Conservation (phyloP, 2,888 invertebrate species). For the Dendrolimus pini region DNA sequence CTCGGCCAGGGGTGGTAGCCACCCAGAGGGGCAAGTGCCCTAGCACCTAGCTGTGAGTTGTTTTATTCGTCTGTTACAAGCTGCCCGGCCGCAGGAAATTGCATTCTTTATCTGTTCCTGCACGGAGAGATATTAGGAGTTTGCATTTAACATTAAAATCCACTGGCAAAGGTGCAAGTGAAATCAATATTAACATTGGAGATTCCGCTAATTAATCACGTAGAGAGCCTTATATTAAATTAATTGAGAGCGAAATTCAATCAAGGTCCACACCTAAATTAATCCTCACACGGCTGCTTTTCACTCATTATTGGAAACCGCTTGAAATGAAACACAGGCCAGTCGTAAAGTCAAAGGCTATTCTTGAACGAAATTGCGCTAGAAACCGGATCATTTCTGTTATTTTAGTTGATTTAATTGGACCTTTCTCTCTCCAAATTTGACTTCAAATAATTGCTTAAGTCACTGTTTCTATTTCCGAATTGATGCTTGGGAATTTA, state of each 20-base stretch:
- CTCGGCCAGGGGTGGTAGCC: too few relatives aligned
- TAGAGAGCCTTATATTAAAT: slow-evolving; percentile 30
- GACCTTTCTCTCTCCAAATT: neutral
- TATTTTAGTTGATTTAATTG: neutral
- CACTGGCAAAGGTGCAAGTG: too few relatives aligned
- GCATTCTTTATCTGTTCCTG: too few relatives aligned
- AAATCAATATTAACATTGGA: slow-evolving; percentile 1
- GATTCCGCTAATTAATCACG: slow-evolving; percentile 23
- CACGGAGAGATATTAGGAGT: too few relatives aligned
- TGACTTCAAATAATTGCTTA: too few relatives aligned
- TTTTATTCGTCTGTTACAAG: too few relatives aligned
- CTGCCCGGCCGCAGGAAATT: too few relatives aligned
- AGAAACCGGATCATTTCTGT: neutral
- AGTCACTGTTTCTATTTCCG: too few relatives aligned
- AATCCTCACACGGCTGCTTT: slow-evolving; percentile 28
- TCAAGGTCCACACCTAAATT: slow-evolving; percentile 36
- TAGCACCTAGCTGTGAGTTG: too few relatives aligned
- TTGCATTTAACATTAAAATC: too few relatives aligned
- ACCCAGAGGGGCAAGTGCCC: too few relatives aligned
- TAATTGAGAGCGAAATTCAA: slow-evolving; percentile 45
- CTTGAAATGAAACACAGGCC: slow-evolving; percentile 23
- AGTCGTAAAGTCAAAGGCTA: slow-evolving; percentile 15
- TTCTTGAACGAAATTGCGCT: neutral
- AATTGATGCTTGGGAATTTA: too few relatives aligned
- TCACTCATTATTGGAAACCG: slow-evolving; percentile 29